Base-by-base conservation (phyloP, 2,888 invertebrate species). In the Ommatoiulus sabulosus region DNA sequence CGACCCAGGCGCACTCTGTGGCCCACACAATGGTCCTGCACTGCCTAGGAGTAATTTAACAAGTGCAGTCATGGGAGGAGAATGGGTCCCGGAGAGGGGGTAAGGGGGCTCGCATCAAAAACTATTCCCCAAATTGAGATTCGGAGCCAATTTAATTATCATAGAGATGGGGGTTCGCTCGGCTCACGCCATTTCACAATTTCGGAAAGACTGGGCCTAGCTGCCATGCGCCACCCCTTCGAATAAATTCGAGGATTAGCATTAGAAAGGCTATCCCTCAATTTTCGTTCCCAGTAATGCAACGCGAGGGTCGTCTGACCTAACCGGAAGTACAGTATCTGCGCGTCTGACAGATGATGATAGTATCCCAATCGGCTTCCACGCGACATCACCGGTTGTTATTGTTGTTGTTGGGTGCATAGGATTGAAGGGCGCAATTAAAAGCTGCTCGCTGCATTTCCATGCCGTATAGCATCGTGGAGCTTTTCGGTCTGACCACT, bases 91-190 rank as follows among this genome's bases (percentile, higher is more conserved):
- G 7, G 20, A 63, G 63, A 20, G 63, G 63, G 57, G 63, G 63
- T n/a, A 17, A 20, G n/a, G 63, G 63, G 63, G n/a, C 6, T n/a
- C n/a, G 63, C 17, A n/a, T 7, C 63, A 63, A 63, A 63, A 63
- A 63, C 63, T 63, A 63, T n/a, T n/a, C 63, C 63, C 63, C 63
- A 63, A 63, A 63, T 63, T 63, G 63, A 63, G 63, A 63, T 63
- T 63, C 63, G 20, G 63, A 63, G 5, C 63, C 63, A 63, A 63
- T 63, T 63, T 63, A 63, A 63, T 63, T 63, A 63, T 63, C 63
- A 63, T 63, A 63, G 63, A 63, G 63, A 63, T 63, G 63, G 63
- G 63, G 20, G 63, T 63, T 63, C n/a, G 5, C 63, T 63, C 63
- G 3, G 20, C 63, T 63, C 63, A 63, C 63, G 63, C 63, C 63